Evolutionary conservation across 2,797 vertebrate species (phyloP).

Genomic region (Mionectes olivaceus): DNA sequence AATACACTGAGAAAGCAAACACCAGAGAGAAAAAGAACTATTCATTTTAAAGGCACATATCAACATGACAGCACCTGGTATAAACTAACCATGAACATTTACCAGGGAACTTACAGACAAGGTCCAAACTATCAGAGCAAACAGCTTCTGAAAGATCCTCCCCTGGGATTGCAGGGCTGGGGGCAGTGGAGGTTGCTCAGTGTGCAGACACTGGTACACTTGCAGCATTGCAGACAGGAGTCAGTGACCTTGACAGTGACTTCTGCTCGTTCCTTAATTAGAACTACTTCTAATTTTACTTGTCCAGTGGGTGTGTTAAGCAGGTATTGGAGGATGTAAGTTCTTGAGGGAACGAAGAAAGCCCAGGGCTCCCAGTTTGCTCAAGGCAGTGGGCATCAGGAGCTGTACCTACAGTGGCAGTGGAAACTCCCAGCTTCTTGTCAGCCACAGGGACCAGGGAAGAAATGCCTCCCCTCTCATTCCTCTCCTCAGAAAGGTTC

Average conservation of each 20-base stretch:
- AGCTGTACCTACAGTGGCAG: rapidly evolving
- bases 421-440: not conserved
- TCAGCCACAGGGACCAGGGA: rapidly evolving
- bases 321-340: not conserved
- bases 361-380: not conserved
- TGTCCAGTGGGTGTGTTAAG: not conserved
- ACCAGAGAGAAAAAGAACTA: not conserved
- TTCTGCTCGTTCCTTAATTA: not conserved
- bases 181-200: not conserved
- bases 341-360: not conserved
- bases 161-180: not conserved
- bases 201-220: not conserved
- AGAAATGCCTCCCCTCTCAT: not conserved
- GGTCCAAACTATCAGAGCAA: not conserved
- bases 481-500: not conserved
- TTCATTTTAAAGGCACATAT: not conserved
- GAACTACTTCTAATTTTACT: not conserved
- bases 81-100: not conserved
- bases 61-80: not conserved
- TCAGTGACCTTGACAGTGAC: not conserved
- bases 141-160: not conserved
- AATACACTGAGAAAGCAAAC: not conserved
- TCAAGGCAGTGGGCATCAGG: not conserved
- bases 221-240: not conserved
- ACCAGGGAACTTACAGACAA: not conserved